Evolutionary conservation across 2,113 vertebrate species (phyloP).

Genomic region (Etheostoma cragini): DNA sequence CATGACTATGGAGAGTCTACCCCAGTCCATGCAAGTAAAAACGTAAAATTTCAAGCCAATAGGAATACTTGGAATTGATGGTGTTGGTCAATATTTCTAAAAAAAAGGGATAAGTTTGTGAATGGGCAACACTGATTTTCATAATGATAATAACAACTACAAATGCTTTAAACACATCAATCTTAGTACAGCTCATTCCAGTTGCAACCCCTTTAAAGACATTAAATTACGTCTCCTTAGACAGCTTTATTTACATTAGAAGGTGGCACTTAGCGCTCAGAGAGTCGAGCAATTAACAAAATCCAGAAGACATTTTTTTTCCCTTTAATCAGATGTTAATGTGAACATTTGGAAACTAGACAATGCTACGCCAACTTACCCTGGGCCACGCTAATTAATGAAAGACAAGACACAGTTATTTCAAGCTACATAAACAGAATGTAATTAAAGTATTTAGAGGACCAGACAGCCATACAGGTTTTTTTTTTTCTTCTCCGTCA

Average conservation of each 20-base stretch:
- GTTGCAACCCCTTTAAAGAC: background rate
- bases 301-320: conserved; percentile 20
- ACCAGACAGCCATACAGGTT: conserved; percentile 36
- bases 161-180: background rate
- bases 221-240: background rate
- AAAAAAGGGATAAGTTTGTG: no score
- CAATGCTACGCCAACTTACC: background rate
- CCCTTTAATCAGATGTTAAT: conserved; percentile 27
- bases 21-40: no score
- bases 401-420: conserved; percentile 24
- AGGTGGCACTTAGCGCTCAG: background rate
- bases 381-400: conserved; percentile 51
- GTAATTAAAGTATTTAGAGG: conserved; percentile 47
- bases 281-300: conserved; percentile 27
- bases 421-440: conserved; percentile 21
- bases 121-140: no score
- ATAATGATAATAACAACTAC: no score
- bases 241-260: background rate
- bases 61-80: no score
- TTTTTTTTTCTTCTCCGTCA: conserved; percentile 8
- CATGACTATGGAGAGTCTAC: no score
- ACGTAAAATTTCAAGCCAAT: no score
- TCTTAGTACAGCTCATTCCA: no score
- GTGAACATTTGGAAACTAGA: conserved; percentile 23
- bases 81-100: no score